Evolutionary conservation across 2,797 vertebrate species (phyloP), one percentile per base, ranked within the genome.

Genomic region (Stomatorhinus walkeri): DNA sequence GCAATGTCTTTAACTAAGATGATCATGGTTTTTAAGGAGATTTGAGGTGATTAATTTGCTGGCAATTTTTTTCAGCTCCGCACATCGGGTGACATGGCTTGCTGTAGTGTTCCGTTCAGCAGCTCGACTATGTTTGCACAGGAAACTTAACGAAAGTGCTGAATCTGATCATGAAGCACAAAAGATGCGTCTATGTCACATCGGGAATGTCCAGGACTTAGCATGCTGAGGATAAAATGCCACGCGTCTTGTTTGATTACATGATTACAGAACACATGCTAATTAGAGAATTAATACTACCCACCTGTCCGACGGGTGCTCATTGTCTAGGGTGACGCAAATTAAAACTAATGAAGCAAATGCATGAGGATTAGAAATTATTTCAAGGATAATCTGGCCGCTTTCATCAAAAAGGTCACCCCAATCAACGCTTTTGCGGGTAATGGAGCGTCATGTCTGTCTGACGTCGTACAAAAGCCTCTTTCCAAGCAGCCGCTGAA

Each of bases 251-350:
- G 32, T 87, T 56, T 87, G 52, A 87, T 36, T 56, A 43, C 85
- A 87, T 24, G 49, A 59, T 56, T 87, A 59, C 32, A 36, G 48
- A 56, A 40, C 51, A 87, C 52, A 56, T 19, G 32, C 24, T 51
- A 87, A 87, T 56, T 40, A 56, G 49, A 56, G 49, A 87, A 87
- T 87, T 59, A 87, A 87, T 36, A 19, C 52, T 59, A 59, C 40
- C 85, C 85, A 87, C 52, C 51, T 87, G 52, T 52, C 52, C 24
- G 9, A 87, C 7, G 3, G 85, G 12, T 6, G 85, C 52, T 59
- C 24, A 24, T 28, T 32, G 46, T 54, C 85, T 22, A 56, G 51
- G 22, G 5, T 40, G 85, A 59, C 24, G 28, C 16, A 59, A 87
- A 56, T 87, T 59, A 56, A 59, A n/a, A 16, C 19, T 59, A 87